These are phyloP conservation scores for Brenthis ino DNA, from an alignment of 2,888 invertebrate genomes.

Conservation along the genomic window DNA sequence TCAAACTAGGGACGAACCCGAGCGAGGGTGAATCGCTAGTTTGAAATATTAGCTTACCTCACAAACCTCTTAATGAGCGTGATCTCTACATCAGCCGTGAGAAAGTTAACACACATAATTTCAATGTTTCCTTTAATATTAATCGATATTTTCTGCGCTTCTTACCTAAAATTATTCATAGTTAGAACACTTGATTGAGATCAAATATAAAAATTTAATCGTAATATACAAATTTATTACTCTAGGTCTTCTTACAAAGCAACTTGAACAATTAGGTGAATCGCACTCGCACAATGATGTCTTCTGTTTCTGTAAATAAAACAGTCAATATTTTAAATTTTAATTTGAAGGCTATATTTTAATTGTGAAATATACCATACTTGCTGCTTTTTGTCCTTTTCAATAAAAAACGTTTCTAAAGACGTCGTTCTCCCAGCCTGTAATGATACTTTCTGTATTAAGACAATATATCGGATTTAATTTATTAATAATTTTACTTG, in stretches of 20 bases:
- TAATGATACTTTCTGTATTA: not conserved
- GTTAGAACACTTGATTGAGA: not conserved
- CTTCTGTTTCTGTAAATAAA: conserved; percentile 42
- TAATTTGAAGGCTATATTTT: no score
- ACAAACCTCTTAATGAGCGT: conserved; percentile 28
- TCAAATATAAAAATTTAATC: not conserved
- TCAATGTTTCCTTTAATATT: not conserved
- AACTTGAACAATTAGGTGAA: conserved; percentile 46
- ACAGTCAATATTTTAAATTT: not conserved
- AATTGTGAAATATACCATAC: conserved; percentile 12
- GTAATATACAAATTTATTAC: conserved; percentile 31
- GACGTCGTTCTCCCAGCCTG: conserved; percentile 8
- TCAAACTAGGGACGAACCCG: no score
- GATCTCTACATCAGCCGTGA: conserved; percentile 31
- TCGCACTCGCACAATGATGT: conserved; percentile 48
- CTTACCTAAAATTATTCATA: not conserved
- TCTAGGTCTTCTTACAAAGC: conserved; percentile 50
- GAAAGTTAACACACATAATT: conserved; percentile 30
- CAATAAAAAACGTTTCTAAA: conserved; percentile 21
- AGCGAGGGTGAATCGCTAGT: no score
- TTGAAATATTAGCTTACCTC: conserved; percentile 8
- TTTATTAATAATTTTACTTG: not conserved
- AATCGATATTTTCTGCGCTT: conserved; percentile 12
- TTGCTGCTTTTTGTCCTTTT: conserved; percentile 27
- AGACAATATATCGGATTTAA: not conserved